Base-by-base conservation (phyloP, 2,888 invertebrate species). In the Torymus texanus region DNA sequence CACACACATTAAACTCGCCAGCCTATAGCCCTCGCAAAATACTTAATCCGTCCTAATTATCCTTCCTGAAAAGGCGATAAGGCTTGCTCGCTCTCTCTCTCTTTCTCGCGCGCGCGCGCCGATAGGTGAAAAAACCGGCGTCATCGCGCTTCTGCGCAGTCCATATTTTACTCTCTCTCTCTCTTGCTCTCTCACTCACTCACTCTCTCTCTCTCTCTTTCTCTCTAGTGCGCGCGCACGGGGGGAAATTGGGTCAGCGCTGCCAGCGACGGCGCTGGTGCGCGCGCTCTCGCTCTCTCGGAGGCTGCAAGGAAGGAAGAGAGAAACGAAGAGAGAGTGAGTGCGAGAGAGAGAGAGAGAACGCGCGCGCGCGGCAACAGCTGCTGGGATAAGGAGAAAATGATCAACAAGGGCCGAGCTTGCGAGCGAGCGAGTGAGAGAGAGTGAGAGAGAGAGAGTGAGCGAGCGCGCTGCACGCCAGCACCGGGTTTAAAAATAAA, bases 241-340 rank as follows among this genome's bases (percentile, higher is more conserved):
- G 41, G 62, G 50, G 71, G 58, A 79, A 83, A 83, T 83, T 81
- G 59, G 82, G 82, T 83, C 79, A 82, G 75, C 75, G 66, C 29
- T 68, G 73, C 72, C 71, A 81, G 68, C 73, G 72, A 56, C 29
- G 51, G 67, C 56, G 29, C 51, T 59, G 73, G 72, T 63, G 29
- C 29, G 29, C 29, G 41, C 41, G 41, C 41, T 41, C 41, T 41
- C 29, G 41, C 41, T 5, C 41, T 41, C 41, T 41, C 41, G 8
- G 41, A 51, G 21, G n/a, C 59, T 68, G 56, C 29, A 51, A 67
- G 79, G 65, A 78, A 79, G 65, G 72, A 65, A 66, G 70, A 68
- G 56, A 59, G 59, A 56, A 53, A 63, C 62, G 29, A 18, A 62
- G 63, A 63, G 63, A 50, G 68, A n/a, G 53, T 65, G 58, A n/a